phyloP scores from a whole-genome alignment of 1,140 invertebrate species.

The Temnothorax longispinosus region DNA sequence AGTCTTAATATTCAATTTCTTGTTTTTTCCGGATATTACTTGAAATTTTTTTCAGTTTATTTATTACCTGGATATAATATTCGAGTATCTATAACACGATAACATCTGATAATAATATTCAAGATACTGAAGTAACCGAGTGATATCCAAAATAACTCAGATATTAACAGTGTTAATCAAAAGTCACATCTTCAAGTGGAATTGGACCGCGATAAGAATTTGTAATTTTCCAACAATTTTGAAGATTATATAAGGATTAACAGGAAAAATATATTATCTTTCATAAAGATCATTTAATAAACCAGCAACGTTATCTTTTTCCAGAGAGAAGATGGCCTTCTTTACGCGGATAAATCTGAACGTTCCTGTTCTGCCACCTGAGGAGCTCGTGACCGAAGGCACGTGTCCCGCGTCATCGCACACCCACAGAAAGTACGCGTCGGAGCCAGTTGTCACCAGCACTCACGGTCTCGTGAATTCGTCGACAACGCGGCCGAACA shows the following conservation, averaged over 20 bases:
- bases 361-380: conserved; percentile 91
- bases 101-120: not conserved
- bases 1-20: not conserved
- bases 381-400: conserved; percentile 83
- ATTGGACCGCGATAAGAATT: not conserved
- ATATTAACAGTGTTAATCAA: not conserved
- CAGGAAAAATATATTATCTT: not conserved
- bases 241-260: not conserved
- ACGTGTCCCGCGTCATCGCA: conserved; percentile 10
- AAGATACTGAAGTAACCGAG: not conserved
- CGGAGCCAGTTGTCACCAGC: conserved; percentile 74
- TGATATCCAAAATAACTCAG: not conserved
- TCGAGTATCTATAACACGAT: not conserved
- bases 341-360: conserved; percentile 93
- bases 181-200: not conserved
- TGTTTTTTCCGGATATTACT: not conserved
- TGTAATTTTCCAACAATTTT: not conserved
- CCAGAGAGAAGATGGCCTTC: conserved; percentile 98
- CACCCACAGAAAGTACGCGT: conserved; percentile 80
- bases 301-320: conserved; percentile 69
- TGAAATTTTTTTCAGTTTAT: not conserved
- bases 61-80: not conserved
- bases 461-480: conserved; percentile 56
- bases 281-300: not conserved
- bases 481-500: conserved; percentile 26